Conservation (phyloP, 2,797 vertebrate species). For the Mormyrus proboscirostris region DNA sequence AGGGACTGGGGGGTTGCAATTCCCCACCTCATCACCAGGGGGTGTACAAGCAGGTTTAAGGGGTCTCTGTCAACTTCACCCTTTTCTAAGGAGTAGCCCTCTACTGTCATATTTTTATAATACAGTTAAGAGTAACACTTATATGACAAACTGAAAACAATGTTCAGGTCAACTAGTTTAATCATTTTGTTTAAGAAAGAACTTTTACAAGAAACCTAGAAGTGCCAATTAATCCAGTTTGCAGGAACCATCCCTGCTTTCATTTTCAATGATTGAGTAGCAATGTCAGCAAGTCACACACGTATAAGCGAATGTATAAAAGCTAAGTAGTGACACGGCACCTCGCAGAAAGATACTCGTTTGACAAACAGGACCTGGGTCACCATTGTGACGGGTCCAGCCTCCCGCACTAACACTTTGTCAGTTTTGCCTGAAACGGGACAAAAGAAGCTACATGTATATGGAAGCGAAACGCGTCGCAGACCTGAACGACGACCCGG, state of each 20-base stretch:
- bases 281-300: slow-evolving; percentile 43
- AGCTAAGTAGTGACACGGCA: slow-evolving; percentile 9
- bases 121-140: not conserved
- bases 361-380: not conserved
- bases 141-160: not conserved
- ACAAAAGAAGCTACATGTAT: not conserved
- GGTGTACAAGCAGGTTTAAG: not conserved
- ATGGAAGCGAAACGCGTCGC: not conserved
- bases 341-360: slow-evolving; percentile 2
- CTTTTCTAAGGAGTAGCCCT: not conserved
- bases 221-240: slow-evolving; percentile 46
- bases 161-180: slow-evolving; percentile 39
- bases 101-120: not conserved
- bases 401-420: not conserved
- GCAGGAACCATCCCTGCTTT: slow-evolving; percentile 34
- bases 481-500: not conserved
- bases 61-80: not conserved
- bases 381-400: not conserved
- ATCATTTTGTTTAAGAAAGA: slow-evolving; percentile 53
- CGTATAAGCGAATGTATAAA: slow-evolving; percentile 29
- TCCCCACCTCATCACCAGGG: not conserved
- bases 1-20: not conserved
- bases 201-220: slow-evolving; percentile 34
- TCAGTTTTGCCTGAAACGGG: not conserved
- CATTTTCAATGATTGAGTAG: slow-evolving; percentile 37